phyloP scores from a whole-genome alignment of 2,113 vertebrate species.

The Sisor rabdophorus region DNA sequence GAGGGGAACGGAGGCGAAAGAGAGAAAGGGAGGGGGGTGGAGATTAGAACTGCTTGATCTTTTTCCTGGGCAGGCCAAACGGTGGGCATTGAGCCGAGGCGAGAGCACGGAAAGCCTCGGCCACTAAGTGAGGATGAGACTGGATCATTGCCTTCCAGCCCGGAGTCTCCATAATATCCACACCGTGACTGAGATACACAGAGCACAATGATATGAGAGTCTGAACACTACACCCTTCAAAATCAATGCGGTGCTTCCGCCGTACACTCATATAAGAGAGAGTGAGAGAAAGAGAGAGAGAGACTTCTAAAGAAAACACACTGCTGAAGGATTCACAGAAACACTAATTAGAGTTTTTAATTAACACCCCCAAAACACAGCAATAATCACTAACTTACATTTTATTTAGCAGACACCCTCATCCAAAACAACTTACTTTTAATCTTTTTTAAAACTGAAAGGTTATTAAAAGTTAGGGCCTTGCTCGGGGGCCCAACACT shows the following conservation, averaged over 20 bases:
- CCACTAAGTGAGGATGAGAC: conserved; percentile 97
- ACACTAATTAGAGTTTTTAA: not conserved
- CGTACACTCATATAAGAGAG: conserved; percentile 26
- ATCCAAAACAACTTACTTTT: too few relatives aligned
- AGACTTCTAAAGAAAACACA: not conserved
- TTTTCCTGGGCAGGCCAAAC: conserved; percentile 93
- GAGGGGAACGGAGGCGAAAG: not conserved
- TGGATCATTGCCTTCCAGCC: conserved; percentile 99
- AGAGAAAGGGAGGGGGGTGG: conserved; percentile 41
- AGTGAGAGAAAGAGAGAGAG: not conserved
- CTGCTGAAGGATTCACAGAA: not conserved
- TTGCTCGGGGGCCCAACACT: too few relatives aligned
- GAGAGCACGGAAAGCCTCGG: conserved; percentile 94
- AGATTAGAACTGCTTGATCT: conserved; percentile 95
- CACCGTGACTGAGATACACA: conserved; percentile 86
- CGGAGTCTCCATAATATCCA: conserved; percentile 96
- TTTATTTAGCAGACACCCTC: too few relatives aligned
- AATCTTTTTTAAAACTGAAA: too few relatives aligned
- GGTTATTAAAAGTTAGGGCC: too few relatives aligned
- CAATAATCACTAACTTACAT: not conserved
- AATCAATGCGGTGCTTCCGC: conserved; percentile 64
- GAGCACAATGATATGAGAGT: conserved; percentile 42
- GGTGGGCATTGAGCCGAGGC: conserved; percentile 95
- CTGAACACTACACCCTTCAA: conserved; percentile 61
- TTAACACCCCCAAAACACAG: not conserved